phyloP scores from a whole-genome alignment of 1,140 invertebrate genomes.

The Hirudo medicinalis region DNA sequence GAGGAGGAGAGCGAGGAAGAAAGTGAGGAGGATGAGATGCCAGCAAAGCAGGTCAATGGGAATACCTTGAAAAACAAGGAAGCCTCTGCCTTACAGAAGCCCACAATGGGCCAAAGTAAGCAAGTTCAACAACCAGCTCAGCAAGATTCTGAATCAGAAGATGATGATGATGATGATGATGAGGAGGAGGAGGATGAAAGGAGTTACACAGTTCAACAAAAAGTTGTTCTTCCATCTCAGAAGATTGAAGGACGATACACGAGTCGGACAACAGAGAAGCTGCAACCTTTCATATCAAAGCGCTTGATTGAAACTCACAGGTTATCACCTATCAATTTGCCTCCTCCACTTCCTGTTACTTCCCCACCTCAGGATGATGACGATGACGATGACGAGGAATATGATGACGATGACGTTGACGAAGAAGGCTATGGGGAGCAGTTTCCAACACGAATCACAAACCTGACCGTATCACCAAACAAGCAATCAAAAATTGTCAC shows the following conservation, averaged over 20 bases:
- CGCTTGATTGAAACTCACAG: not conserved
- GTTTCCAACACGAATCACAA: not conserved
- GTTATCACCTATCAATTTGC: not conserved
- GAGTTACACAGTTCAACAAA: not conserved
- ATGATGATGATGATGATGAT: slow-evolving; percentile 6
- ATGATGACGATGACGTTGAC: not conserved
- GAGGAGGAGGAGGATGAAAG: slow-evolving; percentile 9
- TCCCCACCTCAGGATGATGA: not conserved
- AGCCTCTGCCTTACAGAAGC: not conserved
- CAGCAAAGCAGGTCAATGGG: not conserved
- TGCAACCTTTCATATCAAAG: not conserved
- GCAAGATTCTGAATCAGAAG: not conserved
- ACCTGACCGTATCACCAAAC: not conserved
- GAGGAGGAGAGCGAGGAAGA: slow-evolving; percentile 8
- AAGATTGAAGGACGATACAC: not conserved
- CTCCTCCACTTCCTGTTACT: slow-evolving; percentile 14
- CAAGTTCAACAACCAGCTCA: slow-evolving; percentile 11
- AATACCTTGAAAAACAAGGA: not conserved
- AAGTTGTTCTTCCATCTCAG: not conserved
- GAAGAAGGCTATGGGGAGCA: slow-evolving; percentile 8
- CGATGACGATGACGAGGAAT: slow-evolving; percentile 3
- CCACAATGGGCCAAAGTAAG: not conserved
- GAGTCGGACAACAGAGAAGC: not conserved
- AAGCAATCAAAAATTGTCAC: not conserved
- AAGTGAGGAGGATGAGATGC: slow-evolving; percentile 8